Conservation (phyloP, 2,797 vertebrate species). For the Acanthopagrus latus region DNA sequence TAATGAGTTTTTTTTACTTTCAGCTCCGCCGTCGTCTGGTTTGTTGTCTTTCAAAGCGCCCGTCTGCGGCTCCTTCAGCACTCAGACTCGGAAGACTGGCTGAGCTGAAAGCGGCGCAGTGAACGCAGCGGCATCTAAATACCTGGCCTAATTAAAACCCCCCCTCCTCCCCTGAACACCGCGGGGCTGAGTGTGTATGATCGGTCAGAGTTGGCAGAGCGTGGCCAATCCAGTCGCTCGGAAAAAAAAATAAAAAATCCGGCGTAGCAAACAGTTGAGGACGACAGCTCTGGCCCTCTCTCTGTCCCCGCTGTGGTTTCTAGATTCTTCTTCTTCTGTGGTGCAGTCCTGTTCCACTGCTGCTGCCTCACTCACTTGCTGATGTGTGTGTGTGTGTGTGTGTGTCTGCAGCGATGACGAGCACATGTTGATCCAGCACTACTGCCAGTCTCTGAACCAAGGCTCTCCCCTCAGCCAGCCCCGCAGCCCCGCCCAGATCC, state of each 20-base stretch:
- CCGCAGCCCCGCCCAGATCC: slow-evolving; percentile 98
- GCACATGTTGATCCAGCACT: slow-evolving; percentile 99
- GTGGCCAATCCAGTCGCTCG: slow-evolving; percentile 13
- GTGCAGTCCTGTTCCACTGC: slow-evolving; percentile 33
- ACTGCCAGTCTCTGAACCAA: slow-evolving; percentile 99
- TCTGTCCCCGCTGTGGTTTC: slow-evolving; percentile 25
- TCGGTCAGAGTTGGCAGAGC: slow-evolving; percentile 21
- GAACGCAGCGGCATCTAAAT: slow-evolving; percentile 33
- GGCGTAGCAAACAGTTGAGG: background rate
- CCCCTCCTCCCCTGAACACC: slow-evolving; percentile 28
- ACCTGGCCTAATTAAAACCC: slow-evolving; percentile 48
- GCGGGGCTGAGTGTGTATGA: background rate
- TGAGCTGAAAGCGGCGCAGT: slow-evolving; percentile 24
- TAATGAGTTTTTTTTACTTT: slow-evolving; percentile 44
- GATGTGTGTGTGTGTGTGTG: slow-evolving; percentile 42
- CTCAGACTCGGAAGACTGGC: slow-evolving; percentile 24
- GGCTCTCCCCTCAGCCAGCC: slow-evolving; percentile 98
- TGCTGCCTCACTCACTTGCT: slow-evolving; percentile 46
- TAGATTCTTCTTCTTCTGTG: slow-evolving; percentile 42
- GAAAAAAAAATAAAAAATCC: background rate
- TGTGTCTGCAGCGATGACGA: slow-evolving; percentile 94
- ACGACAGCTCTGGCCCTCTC: slow-evolving; percentile 29
- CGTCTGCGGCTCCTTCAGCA: slow-evolving; percentile 28
- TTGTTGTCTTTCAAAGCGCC: slow-evolving; percentile 27
- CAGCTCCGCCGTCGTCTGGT: slow-evolving; percentile 9